These are phyloP conservation scores for Drosophila ogumai DNA, from an alignment of 1,140 invertebrate species.

Conservation along the genomic window DNA sequence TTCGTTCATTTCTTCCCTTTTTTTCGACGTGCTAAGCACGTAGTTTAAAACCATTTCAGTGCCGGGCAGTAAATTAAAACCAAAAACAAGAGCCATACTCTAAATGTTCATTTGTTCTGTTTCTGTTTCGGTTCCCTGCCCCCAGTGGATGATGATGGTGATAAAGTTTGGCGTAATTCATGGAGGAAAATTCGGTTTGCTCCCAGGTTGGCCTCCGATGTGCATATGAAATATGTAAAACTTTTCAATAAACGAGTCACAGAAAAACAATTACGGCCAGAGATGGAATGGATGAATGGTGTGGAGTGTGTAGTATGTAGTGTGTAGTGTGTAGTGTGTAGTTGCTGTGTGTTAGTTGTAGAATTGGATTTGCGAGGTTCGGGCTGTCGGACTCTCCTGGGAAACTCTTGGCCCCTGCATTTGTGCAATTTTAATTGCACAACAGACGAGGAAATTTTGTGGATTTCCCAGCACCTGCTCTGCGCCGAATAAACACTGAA, in stretches of 20 bases:
- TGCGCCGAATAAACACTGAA: slow-evolving; percentile 39
- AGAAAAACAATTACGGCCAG: slow-evolving; percentile 67
- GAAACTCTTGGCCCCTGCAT: slow-evolving; percentile 45
- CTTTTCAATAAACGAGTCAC: slow-evolving; percentile 76
- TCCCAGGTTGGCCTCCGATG: slow-evolving; percentile 35
- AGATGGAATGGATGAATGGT: slow-evolving; percentile 1
- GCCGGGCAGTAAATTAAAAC: slow-evolving; percentile 73
- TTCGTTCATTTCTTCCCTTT: neutral
- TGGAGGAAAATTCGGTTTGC: slow-evolving; percentile 45
- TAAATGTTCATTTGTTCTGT: slow-evolving; percentile 66
- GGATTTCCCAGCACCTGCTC: slow-evolving; percentile 24
- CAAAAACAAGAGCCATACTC: slow-evolving; percentile 46
- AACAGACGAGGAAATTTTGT: slow-evolving; percentile 53
- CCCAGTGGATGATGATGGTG: slow-evolving; percentile 31
- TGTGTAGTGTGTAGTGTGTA: neutral
- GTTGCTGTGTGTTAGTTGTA: slow-evolving; percentile 21
- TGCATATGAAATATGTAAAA: slow-evolving; percentile 60
- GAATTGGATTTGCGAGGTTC: slow-evolving; percentile 57
- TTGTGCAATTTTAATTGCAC: slow-evolving; percentile 70
- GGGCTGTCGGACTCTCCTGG: slow-evolving; percentile 8
- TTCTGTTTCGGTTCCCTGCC: neutral
- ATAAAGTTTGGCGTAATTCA: slow-evolving; percentile 64
- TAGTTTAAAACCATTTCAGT: slow-evolving; percentile 53
- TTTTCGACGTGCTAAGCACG: slow-evolving; percentile 46
- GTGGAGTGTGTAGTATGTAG: neutral